A percentile compares a stretch with the other conserved stretches of the same genome.
Evolutionary conservation across 1,140 invertebrate species (phyloP).

Genomic region (Brachionus plicatilis): DNA sequence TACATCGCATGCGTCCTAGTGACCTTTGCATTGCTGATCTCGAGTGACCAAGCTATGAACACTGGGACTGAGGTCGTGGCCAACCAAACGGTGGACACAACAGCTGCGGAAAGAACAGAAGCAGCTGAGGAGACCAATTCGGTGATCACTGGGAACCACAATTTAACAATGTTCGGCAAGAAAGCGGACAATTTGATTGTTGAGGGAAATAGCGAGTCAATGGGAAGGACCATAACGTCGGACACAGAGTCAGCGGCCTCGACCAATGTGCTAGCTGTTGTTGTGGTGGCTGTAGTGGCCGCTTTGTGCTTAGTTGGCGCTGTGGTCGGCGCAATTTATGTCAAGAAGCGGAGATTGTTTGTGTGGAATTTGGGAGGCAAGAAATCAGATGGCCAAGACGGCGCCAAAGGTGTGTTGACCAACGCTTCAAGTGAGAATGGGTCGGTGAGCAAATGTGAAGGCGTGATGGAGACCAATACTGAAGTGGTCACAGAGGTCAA

Average conservation of each 20-base stretch:
- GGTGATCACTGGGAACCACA: neutral
- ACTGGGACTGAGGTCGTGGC: neutral
- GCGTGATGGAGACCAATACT: neutral
- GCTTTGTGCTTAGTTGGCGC: neutral
- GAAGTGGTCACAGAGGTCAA: neutral
- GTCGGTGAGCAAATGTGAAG: neutral
- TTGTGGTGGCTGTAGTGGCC: neutral
- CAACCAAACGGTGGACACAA: neutral
- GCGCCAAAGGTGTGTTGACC: constrained; percentile 22
- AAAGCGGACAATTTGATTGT: neutral
- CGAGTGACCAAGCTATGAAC: neutral
- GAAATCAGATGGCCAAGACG: neutral
- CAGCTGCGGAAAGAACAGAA: neutral
- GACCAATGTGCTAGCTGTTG: neutral
- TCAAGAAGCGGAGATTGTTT: neutral
- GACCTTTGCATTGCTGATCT: neutral
- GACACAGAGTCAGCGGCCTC: neutral
- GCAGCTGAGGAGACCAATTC: neutral
- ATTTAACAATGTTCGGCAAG: neutral
- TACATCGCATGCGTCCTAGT: neutral
- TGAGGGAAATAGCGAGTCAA: neutral
- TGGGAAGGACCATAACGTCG: neutral
- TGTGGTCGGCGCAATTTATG: constrained; percentile 4
- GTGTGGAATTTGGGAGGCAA: neutral
- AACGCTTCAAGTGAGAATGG: constrained; percentile 19